A percentile compares a stretch with the other conserved stretches of the same genome.
phyloP scores from a whole-genome alignment of 2,888 invertebrate species.

The Mimumesa dahlbomi region DNA sequence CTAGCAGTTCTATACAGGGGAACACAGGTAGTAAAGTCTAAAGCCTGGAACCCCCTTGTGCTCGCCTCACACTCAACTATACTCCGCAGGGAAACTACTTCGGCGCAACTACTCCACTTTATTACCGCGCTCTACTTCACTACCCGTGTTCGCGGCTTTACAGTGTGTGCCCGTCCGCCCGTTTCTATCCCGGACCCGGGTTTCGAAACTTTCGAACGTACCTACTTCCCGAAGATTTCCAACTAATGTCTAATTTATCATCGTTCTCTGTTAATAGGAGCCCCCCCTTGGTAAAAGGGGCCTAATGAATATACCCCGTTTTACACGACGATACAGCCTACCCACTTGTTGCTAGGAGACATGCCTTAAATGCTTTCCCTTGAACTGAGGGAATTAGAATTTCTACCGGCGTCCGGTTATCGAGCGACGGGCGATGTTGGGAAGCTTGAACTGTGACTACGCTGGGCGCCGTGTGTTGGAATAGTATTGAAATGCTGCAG shows the following conservation, averaged over 20 bases:
- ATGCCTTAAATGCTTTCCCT: constrained; percentile 33
- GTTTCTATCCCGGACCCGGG: constrained; percentile 25
- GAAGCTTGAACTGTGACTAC: too few species aligned
- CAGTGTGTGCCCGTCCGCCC: constrained; percentile 31
- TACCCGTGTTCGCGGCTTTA: constrained; percentile 53
- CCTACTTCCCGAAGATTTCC: constrained; percentile 21
- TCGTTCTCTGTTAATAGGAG: constrained; percentile 19
- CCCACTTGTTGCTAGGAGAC: constrained; percentile 62
- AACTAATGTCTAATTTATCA: constrained; percentile 55
- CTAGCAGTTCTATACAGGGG: constrained; percentile 5
- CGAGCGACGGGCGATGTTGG: too few species aligned
- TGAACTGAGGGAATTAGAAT: background rate
- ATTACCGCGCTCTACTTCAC: constrained; percentile 57
- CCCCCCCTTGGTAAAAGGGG: constrained; percentile 34
- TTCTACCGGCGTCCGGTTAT: background rate
- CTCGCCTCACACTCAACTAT: constrained; percentile 21
- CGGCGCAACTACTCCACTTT: constrained; percentile 58
- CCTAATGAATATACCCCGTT: constrained; percentile 51
- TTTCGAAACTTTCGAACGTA: constrained; percentile 56
- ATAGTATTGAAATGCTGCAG: too few species aligned
- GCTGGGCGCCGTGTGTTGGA: too few species aligned
- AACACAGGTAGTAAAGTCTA: constrained; percentile 31
- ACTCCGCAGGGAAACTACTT: constrained; percentile 52
- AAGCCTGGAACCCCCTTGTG: constrained; percentile 22
- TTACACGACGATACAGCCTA: constrained; percentile 24